Evolutionary conservation across 37 sponge, comb jelly and placozoan genomes (phyloP), one percentile per base, ranked within the genome.

Genomic region (Halichondria panicea): DNA sequence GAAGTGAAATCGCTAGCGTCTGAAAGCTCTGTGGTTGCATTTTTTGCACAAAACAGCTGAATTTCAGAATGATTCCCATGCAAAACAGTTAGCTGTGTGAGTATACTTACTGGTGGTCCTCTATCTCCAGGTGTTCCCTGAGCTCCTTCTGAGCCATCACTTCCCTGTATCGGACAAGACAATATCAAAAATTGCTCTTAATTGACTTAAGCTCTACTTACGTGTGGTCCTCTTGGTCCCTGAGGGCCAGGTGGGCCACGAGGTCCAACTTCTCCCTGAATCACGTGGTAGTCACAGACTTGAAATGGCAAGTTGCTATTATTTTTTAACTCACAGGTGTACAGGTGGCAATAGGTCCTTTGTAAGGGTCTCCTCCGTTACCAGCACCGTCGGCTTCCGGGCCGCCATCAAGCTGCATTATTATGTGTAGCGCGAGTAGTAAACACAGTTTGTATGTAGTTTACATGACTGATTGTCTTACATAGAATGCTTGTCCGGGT

Each of bases 201-300:
- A 48, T 18, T 48, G 13, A 48, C 21, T 38, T 60, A 61, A 58
- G 41, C 31, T 59, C 15, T 7, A 37, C 65, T 71, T 38, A 85
- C 86, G 1, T 66, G 59, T 39, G 86, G 66, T 72, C 86, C 86
- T 63, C 78, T 21, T 69, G 74, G 61, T 77, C 86, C 86, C 34
- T 77, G 66, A n/a, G 78, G 73, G 0, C 86, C 86, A 31, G 86
- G 67, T 33, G 86, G 86, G 4, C 86, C 86, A 18, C 86, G 59
- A 0, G 79, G 79, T 0, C 86, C 86, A 13, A 58, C 35, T n/a
- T 77, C 74, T 13, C 86, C 86, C 85, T 84, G 32, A 19, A 30
- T 50, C 18, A 67, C 3, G 44, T 31, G 15, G 48, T 24, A 41
- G 43, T 27, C 40, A 64, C 21, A 22, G n/a, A n/a, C n/a, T n/a